A percentile compares a stretch with the other conserved stretches of the same genome.
Evolutionary conservation across 2,113 vertebrate species (phyloP).

Genomic region (Onychorhynchus coronatus): DNA sequence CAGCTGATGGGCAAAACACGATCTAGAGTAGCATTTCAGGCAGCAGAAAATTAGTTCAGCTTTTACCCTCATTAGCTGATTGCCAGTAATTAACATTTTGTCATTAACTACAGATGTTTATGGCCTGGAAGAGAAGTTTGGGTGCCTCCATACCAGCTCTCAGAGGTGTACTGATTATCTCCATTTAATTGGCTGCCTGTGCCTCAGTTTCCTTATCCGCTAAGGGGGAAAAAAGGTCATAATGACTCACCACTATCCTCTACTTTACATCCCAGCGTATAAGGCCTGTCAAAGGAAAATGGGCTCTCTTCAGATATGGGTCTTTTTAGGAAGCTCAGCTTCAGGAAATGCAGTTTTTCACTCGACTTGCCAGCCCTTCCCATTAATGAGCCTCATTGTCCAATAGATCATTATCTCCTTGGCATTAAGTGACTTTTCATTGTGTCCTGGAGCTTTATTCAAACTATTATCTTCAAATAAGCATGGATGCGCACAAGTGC

Average conservation of each 20-base stretch:
- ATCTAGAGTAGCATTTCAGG: conserved; percentile 54
- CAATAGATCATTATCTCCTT: conserved; percentile 20
- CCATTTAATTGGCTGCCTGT: conserved; percentile 30
- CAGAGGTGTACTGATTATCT: conserved; percentile 47
- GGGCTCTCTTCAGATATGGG: neutral
- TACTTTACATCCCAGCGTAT: neutral
- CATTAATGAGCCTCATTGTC: neutral
- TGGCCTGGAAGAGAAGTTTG: conserved; percentile 57
- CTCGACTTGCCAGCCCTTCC: neutral
- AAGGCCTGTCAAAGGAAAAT: neutral
- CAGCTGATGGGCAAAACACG: conserved; percentile 58
- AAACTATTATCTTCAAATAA: neutral
- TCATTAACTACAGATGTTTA: conserved; percentile 68
- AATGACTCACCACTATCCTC: neutral
- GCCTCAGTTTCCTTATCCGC: conserved; percentile 51
- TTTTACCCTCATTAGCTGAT: conserved; percentile 69
- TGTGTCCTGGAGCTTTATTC: neutral
- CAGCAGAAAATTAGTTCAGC: conserved; percentile 67
- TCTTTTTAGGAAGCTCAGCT: neutral
- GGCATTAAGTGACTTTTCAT: neutral
- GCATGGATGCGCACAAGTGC: neutral
- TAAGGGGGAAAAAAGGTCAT: neutral
- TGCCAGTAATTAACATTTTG: conserved; percentile 68
- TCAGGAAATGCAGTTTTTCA: conserved; percentile 3
- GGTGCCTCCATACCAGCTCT: neutral